Percentiles rank a stretch among this genome's conserved stretches.
These are phyloP conservation scores for Pogonus chalceus DNA, from an alignment of 1,140 invertebrate species.

Conservation along the genomic window DNA sequence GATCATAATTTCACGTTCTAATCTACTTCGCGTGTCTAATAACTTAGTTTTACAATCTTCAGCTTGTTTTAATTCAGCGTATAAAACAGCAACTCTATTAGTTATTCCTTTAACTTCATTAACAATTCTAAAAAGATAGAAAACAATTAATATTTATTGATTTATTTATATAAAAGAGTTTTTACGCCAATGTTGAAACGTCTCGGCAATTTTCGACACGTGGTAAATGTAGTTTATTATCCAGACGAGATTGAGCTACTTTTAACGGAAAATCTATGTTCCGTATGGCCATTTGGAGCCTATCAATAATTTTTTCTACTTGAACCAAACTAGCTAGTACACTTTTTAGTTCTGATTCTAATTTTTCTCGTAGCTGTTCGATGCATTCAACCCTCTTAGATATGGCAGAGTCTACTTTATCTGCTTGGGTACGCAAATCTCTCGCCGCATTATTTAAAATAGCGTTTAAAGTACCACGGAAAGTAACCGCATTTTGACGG, in stretches of 20 bases:
- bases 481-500: slow-evolving; percentile 47
- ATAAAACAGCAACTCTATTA: slow-evolving; percentile 51
- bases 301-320: slow-evolving; percentile 54
- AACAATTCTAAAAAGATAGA: slow-evolving; percentile 41
- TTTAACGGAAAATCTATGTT: slow-evolving; percentile 63
- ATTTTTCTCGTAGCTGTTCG: slow-evolving; percentile 49
- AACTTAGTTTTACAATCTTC: slow-evolving; percentile 48
- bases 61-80: slow-evolving; percentile 46
- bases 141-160: neutral
- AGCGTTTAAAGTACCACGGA: slow-evolving; percentile 50
- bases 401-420: slow-evolving; percentile 55
- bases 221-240: slow-evolving; percentile 52
- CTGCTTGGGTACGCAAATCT: slow-evolving; percentile 62
- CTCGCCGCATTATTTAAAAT: slow-evolving; percentile 53
- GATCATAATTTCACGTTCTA: slow-evolving; percentile 62
- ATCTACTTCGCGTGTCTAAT: slow-evolving; percentile 44
- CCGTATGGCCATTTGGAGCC: slow-evolving; percentile 47
- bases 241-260: slow-evolving; percentile 64
- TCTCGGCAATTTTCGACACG: slow-evolving; percentile 64
- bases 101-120: slow-evolving; percentile 60
- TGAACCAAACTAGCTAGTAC: slow-evolving; percentile 59
- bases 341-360: slow-evolving; percentile 54
- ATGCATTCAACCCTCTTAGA: slow-evolving; percentile 53
- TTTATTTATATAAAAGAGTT: neutral
- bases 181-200: slow-evolving; percentile 50